Evolutionary conservation across 2,113 vertebrate species (phyloP).

Genomic region (Istiophorus platypterus): DNA sequence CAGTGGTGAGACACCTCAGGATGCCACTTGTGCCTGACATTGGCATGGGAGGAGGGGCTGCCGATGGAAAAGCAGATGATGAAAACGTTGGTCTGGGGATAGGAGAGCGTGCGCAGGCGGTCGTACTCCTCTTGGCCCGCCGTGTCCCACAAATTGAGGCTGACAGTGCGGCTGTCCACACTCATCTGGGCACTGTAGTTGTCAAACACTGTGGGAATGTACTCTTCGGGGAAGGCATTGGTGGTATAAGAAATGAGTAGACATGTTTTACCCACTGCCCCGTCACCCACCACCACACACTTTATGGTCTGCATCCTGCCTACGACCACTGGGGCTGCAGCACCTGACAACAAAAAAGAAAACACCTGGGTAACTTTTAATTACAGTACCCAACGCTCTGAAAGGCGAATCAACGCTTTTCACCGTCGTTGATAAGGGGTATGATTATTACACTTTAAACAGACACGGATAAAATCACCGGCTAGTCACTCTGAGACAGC

Average conservation of each 20-base stretch:
- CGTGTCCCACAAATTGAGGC: conserved; percentile 96
- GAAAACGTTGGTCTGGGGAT: conserved; percentile 94
- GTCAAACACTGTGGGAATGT: conserved; percentile 96
- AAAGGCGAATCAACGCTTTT: neutral
- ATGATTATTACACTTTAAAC: neutral
- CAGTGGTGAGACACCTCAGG: conserved; percentile 95
- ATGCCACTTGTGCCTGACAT: conserved; percentile 96
- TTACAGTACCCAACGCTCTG: neutral
- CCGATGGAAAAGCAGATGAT: conserved; percentile 95
- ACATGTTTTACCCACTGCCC: conserved; percentile 96
- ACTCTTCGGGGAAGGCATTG: conserved; percentile 95
- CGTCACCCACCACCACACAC: conserved; percentile 95
- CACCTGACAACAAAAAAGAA: conserved; percentile 74
- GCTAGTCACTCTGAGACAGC: neutral
- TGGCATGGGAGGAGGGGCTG: conserved; percentile 93
- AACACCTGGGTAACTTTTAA: conserved; percentile 39
- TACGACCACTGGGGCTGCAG: conserved; percentile 84
- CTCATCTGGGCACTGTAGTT: conserved; percentile 97
- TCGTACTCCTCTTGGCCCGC: conserved; percentile 96
- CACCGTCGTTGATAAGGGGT: neutral
- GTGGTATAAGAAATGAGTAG: conserved; percentile 96
- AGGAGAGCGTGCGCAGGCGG: conserved; percentile 92
- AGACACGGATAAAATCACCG: rapidly evolving
- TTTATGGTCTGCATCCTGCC: conserved; percentile 97
- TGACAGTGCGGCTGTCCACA: conserved; percentile 93